Conservation (phyloP, 2,888 invertebrate species). For the Hofmannophila pseudospretella region DNA sequence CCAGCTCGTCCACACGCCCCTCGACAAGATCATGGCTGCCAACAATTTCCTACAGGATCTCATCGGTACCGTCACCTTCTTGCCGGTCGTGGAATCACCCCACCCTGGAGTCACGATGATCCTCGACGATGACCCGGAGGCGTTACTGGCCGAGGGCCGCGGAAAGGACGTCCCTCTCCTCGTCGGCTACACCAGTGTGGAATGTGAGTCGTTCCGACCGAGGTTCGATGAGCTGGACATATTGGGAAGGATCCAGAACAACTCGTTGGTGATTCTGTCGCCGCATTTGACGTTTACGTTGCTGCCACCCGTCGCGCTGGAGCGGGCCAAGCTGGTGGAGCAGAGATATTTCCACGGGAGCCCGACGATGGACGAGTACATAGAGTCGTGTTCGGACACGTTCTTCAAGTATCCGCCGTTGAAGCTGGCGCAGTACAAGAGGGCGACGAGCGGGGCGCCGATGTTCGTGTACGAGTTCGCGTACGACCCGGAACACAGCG, state of each 20-base stretch:
- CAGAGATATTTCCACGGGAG: constrained; percentile 33
- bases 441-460: constrained; percentile 42
- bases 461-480: constrained; percentile 74
- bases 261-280: constrained; percentile 36
- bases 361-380: constrained; percentile 35
- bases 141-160: constrained; percentile 37
- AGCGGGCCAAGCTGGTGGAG: constrained; percentile 28
- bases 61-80: constrained; percentile 45
- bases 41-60: constrained; percentile 37
- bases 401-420: constrained; percentile 52
- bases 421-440: constrained; percentile 34
- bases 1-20: constrained; percentile 39
- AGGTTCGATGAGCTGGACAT: constrained; percentile 43
- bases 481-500: constrained; percentile 64
- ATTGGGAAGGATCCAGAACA: constrained; percentile 26
- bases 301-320: constrained; percentile 19
- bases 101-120: constrained; percentile 47
- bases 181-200: constrained; percentile 50
- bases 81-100: constrained; percentile 50
- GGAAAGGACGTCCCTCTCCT: constrained; percentile 51
- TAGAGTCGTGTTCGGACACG: constrained; percentile 43
- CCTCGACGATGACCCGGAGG: constrained; percentile 52
- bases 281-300: constrained; percentile 30
- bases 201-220: constrained; percentile 52
- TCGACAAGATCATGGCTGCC: constrained; percentile 44